These are phyloP conservation scores for Semicossyphus pulcher DNA, from an alignment of 2,113 vertebrate species.

Conservation along the genomic window DNA sequence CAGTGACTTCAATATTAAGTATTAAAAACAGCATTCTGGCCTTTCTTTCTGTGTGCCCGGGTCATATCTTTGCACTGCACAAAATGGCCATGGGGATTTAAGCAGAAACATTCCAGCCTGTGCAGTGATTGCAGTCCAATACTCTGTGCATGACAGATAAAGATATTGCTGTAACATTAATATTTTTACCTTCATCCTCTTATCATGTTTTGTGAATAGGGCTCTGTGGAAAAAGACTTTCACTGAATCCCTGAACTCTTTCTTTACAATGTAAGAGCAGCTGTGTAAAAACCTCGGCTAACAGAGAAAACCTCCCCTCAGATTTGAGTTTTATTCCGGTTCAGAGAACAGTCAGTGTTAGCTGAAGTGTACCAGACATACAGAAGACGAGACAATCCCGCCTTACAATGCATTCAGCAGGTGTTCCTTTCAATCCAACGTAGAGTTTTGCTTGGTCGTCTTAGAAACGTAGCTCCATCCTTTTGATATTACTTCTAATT, in stretches of 20 bases:
- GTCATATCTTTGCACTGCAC: conserved; percentile 47
- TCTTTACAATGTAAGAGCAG: not conserved
- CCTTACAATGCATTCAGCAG: not conserved
- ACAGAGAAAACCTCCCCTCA: not conserved
- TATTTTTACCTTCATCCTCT: conserved; percentile 43
- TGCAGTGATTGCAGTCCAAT: conserved; percentile 37
- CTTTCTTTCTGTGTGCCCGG: conserved; percentile 20
- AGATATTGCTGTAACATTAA: conserved; percentile 46
- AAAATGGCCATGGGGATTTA: conserved; percentile 43
- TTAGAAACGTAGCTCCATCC: not conserved
- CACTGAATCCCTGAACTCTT: conserved; percentile 1
- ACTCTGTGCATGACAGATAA: conserved; percentile 35
- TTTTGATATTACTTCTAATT: not conserved
- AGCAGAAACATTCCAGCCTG: conserved; percentile 14
- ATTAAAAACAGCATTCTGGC: conserved; percentile 57
- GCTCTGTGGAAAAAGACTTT: not conserved
- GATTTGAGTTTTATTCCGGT: not conserved
- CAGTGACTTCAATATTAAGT: conserved; percentile 67
- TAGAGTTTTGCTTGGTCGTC: not conserved
- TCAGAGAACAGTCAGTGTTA: not conserved
- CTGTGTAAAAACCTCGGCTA: not conserved
- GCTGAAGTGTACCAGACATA: not conserved
- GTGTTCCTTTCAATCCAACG: conserved; percentile 5
- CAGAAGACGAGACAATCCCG: conserved; percentile 3
- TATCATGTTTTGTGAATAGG: conserved; percentile 19